phyloP scores from a whole-genome alignment of 2,797 vertebrate genomes.

The Syncerus caffer region DNA sequence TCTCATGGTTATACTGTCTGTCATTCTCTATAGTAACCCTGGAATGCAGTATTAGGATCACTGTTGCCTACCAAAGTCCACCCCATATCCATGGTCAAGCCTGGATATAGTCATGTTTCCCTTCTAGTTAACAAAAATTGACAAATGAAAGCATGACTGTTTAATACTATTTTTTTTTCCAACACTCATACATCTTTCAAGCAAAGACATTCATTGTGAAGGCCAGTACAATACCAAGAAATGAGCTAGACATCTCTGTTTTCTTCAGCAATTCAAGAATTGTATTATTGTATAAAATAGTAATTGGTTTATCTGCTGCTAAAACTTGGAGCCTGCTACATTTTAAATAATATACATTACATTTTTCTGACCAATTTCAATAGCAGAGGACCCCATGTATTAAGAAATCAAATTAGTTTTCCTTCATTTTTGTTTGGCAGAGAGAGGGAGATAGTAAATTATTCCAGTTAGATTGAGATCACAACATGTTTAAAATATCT shows the following conservation, averaged over 20 bases:
- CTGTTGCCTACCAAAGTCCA: neutral
- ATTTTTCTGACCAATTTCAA: neutral
- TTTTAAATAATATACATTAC: neutral
- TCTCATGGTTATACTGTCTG: neutral
- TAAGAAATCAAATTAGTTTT: neutral
- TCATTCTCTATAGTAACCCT: neutral
- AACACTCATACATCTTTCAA: neutral
- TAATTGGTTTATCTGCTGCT: neutral
- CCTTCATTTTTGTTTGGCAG: conserved; percentile 37
- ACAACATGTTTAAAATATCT: conserved; percentile 51
- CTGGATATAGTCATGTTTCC: neutral
- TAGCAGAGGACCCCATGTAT: neutral
- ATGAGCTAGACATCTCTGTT: neutral
- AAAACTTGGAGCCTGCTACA: neutral
- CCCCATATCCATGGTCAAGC: neutral
- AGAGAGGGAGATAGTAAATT: neutral
- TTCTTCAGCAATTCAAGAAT: neutral
- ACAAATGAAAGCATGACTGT: neutral
- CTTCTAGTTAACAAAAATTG: neutral
- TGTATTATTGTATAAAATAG: neutral
- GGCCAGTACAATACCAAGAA: neutral
- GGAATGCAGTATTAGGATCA: neutral
- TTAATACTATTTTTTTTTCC: neutral
- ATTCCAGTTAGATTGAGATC: conserved; percentile 3
- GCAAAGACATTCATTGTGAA: neutral